Conservation (phyloP, 2,113 vertebrate genomes). For the Mustela lutreola region DNA sequence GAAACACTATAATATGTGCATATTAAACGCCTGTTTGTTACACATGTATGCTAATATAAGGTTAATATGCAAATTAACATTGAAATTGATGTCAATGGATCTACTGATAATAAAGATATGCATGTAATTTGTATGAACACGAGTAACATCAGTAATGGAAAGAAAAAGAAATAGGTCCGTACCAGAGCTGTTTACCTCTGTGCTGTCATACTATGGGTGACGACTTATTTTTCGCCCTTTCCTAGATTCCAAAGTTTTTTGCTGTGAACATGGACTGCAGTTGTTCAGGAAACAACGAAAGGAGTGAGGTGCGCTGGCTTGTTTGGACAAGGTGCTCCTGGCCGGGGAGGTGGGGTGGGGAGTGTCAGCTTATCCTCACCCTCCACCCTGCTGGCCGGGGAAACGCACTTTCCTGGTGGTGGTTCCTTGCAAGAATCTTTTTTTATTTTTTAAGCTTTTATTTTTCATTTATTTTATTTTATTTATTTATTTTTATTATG, state of each 20-base stretch:
- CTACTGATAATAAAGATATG: neutral
- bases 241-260: neutral
- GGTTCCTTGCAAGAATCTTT: neutral
- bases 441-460: no score
- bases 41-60: neutral
- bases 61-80: neutral
- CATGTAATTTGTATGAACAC: neutral
- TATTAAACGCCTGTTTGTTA: neutral
- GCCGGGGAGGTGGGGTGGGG: no score
- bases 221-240: neutral
- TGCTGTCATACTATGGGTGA: neutral
- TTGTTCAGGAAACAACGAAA: neutral
- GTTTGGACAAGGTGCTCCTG: neutral
- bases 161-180: neutral
- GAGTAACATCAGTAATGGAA: neutral
- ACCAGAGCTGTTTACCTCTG: neutral
- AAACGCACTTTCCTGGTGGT: neutral
- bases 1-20: neutral
- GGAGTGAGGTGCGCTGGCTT: neutral
- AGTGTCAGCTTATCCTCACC: neutral
- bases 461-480: no score
- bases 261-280: neutral
- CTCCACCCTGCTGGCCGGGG: neutral
- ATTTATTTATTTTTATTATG: no score
- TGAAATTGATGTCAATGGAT: neutral